Evolutionary conservation across 2,797 vertebrate genomes (phyloP), one percentile per base, ranked within the genome.

Genomic region (Ptychadena robeensis): DNA sequence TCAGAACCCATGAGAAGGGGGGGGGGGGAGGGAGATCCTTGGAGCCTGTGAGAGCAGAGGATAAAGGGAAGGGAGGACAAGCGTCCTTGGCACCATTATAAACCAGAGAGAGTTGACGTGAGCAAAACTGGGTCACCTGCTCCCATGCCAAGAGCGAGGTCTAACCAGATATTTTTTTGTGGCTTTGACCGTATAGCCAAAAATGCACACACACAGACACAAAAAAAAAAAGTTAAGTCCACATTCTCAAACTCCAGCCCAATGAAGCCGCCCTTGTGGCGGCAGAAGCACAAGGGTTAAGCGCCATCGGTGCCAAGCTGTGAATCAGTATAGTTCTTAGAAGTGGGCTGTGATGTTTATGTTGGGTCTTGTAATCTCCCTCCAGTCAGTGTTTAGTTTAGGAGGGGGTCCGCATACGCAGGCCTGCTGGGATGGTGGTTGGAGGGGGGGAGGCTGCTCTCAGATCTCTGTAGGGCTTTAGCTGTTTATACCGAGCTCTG

Each of bases 401-500:
- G 92, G 73, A 38, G 78, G 57, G 70, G 70, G 73, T 27, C n/a
- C 38, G 40, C 69, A 73, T 37, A 65, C 61, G 15, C 31, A 75
- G 80, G 68, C 78, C 38, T 69, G 34, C 38, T 27, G 57, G 57
- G 53, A 9, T 59, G 53, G 53, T 8, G 53, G 53, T 59, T 9
- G 27, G 27, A 4, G 31, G 59, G 87, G 34, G 71, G 82, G 77
- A 31, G 75, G 31, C n/a, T 44, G 79, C 67, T 72, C 67, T 80
- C 79, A 81, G 79, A 66, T 81, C 80, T 81, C 89, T 87, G 89
- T 90, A 88, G 88, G 87, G 86, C 88, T 89, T 92, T 86, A 85
- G 93, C 90, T 95, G 94, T 95, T 95, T 95, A 95, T 94, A 93
- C 92, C 92, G 90, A 89, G 91, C 91, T 92, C 92, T 91, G 92